These are phyloP conservation scores for Lutjanus campechanus DNA, from an alignment of 2,797 vertebrate species.

Conservation along the genomic window DNA sequence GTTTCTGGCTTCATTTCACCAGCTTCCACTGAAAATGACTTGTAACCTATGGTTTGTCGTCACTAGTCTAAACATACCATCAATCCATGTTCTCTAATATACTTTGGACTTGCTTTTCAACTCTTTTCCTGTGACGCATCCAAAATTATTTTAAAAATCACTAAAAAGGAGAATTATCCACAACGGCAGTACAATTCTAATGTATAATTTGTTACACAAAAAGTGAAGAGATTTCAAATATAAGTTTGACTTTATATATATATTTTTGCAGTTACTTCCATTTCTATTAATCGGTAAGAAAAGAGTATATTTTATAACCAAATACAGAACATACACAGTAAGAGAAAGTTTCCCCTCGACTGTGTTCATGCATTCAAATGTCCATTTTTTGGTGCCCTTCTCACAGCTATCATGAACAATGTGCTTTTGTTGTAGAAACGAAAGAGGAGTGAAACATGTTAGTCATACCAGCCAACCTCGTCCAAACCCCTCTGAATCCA, in stretches of 20 bases:
- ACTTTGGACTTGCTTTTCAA: too few relatives aligned
- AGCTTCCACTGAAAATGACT: too few relatives aligned
- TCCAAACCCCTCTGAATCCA: neutral
- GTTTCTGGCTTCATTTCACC: too few relatives aligned
- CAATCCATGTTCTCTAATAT: too few relatives aligned
- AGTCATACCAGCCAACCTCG: neutral
- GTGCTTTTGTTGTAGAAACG: conserved; percentile 7
- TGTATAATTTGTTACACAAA: too few relatives aligned
- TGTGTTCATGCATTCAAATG: neutral
- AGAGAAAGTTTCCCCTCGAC: neutral
- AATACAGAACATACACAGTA: neutral
- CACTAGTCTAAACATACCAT: too few relatives aligned
- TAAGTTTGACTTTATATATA: neutral
- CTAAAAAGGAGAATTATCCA: too few relatives aligned
- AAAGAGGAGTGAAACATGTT: neutral
- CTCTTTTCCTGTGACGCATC: too few relatives aligned
- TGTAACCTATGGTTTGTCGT: too few relatives aligned
- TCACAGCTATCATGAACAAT: conserved; percentile 1
- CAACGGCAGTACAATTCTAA: too few relatives aligned
- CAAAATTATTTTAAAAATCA: too few relatives aligned
- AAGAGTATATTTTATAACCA: neutral
- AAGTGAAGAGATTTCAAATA: neutral
- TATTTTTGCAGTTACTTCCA: neutral
- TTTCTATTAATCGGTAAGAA: neutral
- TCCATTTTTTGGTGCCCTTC: neutral